Evolutionary conservation across 1,140 invertebrate species (phyloP).

Genomic region (Dendroctonus ponderosae): DNA sequence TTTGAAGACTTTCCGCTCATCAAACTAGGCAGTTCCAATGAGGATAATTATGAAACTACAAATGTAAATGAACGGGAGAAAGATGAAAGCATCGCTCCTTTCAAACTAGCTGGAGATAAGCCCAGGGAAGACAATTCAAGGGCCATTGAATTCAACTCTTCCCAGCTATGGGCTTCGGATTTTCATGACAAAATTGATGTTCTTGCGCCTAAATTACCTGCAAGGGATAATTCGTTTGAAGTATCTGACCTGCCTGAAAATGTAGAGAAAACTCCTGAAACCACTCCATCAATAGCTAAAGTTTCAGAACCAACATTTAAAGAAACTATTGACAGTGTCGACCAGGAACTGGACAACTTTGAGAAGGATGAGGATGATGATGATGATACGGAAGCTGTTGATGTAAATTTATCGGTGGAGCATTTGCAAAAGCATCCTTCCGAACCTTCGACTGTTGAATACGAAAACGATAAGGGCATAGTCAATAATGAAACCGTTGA

Average conservation of each 20-base stretch:
- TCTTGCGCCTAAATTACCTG: constrained; percentile 40
- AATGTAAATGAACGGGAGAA: constrained; percentile 24
- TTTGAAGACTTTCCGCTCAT: constrained; percentile 11
- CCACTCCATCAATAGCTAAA: constrained; percentile 41
- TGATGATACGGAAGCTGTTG: constrained; percentile 4
- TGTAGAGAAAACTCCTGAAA: constrained; percentile 8
- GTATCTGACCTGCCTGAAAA: constrained; percentile 5
- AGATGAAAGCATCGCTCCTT: neutral
- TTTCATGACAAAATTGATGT: constrained; percentile 24
- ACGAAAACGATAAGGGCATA: constrained; percentile 30
- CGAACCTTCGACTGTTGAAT: constrained; percentile 29
- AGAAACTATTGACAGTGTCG: constrained; percentile 39
- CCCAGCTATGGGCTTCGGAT: constrained; percentile 9
- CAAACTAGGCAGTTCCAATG: constrained; percentile 6
- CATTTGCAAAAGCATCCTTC: constrained; percentile 12
- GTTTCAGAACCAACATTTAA: constrained; percentile 42
- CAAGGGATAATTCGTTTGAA: constrained; percentile 16
- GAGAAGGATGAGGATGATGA: constrained; percentile 26
- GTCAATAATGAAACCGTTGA: constrained; percentile 36
- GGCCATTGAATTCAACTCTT: neutral
- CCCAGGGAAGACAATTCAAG: too few relatives aligned
- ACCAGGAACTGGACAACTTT: constrained; percentile 36
- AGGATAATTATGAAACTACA: constrained; percentile 15
- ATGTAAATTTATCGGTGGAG: constrained; percentile 2
- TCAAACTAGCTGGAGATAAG: too few relatives aligned